A percentile compares a stretch with the other conserved stretches of the same genome.
These are phyloP conservation scores for Ochlodes sylvanus DNA, from an alignment of 2,888 invertebrate genomes.

Conservation along the genomic window DNA sequence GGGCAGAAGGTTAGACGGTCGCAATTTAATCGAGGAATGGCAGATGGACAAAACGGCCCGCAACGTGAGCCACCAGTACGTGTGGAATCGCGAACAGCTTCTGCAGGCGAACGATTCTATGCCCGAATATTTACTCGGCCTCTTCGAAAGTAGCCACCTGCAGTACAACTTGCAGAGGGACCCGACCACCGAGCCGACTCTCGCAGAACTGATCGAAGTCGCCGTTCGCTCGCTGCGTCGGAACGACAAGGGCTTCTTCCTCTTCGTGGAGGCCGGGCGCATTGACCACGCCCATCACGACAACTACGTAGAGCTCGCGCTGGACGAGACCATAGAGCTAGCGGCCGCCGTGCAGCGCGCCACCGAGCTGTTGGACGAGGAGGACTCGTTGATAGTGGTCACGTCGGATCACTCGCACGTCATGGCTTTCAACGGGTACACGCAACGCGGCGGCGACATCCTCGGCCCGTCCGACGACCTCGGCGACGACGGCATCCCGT, in stretches of 20 bases:
- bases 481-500: conserved; percentile 70
- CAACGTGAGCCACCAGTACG: conserved; percentile 74
- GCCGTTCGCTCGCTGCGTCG: conserved; percentile 87
- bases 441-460: conserved; percentile 68
- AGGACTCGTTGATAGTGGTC: conserved; percentile 90
- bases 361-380: conserved; percentile 55
- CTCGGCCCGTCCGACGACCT: conserved; percentile 59
- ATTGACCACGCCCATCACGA: conserved; percentile 87
- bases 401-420: conserved; percentile 90
- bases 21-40: conserved; percentile 89
- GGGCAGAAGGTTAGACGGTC: conserved; percentile 83
- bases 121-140: conserved; percentile 86
- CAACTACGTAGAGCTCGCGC: conserved; percentile 77
- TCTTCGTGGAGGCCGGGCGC: conserved; percentile 87
- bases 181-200: conserved; percentile 50
- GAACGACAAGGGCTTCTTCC: conserved; percentile 87
- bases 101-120: conserved; percentile 62
- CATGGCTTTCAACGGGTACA: conserved; percentile 87
- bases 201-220: conserved; percentile 68
- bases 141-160: conserved; percentile 86
- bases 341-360: conserved; percentile 80
- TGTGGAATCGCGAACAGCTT: conserved; percentile 86
- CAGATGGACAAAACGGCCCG: conserved; percentile 67
- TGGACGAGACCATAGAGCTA: conserved; percentile 87
- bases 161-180: conserved; percentile 86